phyloP scores from a whole-genome alignment of 37 sponge, comb jelly and placozoan species.

The Agelas oroides region DNA sequence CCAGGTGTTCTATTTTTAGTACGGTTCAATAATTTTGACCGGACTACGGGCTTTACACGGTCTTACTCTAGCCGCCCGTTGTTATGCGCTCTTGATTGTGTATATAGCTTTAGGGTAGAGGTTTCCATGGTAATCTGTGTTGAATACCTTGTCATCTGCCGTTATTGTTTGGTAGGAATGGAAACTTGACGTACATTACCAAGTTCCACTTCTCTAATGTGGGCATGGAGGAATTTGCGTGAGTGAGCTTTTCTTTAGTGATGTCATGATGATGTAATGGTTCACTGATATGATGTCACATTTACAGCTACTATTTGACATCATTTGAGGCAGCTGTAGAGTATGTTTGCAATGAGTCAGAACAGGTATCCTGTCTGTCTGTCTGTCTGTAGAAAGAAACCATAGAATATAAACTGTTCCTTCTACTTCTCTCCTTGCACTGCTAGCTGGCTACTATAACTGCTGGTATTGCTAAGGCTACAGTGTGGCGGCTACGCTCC shows the following conservation, averaged over 20 bases:
- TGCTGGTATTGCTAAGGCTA: background rate
- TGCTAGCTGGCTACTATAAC: background rate
- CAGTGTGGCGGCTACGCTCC: constrained; percentile 14
- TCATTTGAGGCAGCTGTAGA: constrained; percentile 95
- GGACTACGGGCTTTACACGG: no score
- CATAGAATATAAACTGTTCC: no score
- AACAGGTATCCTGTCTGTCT: no score
- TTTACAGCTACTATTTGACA: constrained; percentile 74
- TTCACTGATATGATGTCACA: background rate
- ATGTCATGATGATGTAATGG: background rate
- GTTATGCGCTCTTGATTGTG: no score
- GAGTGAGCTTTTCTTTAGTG: background rate
- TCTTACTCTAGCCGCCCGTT: no score
- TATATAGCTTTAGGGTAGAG: no score
- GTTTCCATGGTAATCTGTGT: no score
- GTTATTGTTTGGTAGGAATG: constrained; percentile 58
- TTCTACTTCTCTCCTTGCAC: background rate
- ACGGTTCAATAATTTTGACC: no score
- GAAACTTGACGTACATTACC: constrained; percentile 84
- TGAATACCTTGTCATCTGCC: background rate
- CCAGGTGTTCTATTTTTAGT: no score
- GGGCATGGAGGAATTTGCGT: constrained; percentile 71
- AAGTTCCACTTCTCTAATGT: constrained; percentile 84
- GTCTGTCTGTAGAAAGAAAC: no score
- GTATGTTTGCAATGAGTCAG: constrained; percentile 60